Evolutionary conservation across 2,797 vertebrate genomes (phyloP), one percentile per base, ranked within the genome.

Genomic region (Clarias laeviceps): DNA sequence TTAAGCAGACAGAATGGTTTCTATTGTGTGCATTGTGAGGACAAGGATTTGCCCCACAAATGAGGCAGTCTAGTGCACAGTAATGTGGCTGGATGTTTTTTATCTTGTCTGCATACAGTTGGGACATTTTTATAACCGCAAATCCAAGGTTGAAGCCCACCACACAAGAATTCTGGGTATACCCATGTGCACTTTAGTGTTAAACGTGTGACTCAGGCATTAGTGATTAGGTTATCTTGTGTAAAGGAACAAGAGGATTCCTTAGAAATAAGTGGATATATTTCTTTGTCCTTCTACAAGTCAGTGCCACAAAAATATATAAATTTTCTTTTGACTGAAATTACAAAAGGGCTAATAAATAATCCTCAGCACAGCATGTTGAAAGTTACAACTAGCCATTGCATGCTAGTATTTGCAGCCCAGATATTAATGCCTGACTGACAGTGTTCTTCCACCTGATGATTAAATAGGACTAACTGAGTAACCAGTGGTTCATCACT

Each of bases 11-110:
- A 91, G 91, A 95, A 96, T 96, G 95, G 91, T 81, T 90, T 91
- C 91, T 94, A 94, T 97, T 97, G 97, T 97, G 95, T 87, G 93
- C 93, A 96, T 97, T 97, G 96, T 97, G 91, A 91, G 80, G 88
- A 80, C 62, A 92, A 94, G 95, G 97, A 97, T 98, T 98, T 97
- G 91, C 81, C 86, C 93, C 91, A 97, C 96, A 97, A 96, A 93
- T 90, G 91, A 92, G 91, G 93, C 94, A 96, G 95, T 96, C 96
- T 94, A 93, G 95, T 97, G 96, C 95, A 96, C 95, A 95, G 92
- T 96, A 96, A 97, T 95, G 94, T 94, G 95, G 95, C 92, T 96
- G 94, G 94, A 96, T 96, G 93, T 84, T 85, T 84, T 73, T 88
- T n/a, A 77, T 80, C 45, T 20, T 83, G 69, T 74, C 34, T 59